Percentiles rank a stretch among this genome's conserved stretches.
Conservation (phyloP, 2,888 invertebrate genomes). For the Desoria tigrina region DNA sequence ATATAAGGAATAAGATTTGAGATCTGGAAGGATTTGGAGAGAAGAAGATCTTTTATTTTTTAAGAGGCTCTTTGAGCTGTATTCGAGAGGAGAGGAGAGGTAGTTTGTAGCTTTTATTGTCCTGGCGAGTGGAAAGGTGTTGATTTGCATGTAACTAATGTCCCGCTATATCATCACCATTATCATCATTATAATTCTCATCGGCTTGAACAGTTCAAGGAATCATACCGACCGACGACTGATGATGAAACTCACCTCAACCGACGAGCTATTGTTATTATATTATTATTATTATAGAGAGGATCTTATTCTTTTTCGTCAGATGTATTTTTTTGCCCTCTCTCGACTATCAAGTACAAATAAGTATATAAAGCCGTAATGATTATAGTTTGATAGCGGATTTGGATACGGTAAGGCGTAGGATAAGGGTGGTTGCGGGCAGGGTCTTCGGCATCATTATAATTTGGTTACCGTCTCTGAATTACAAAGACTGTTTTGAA, state of each 20-base stretch:
- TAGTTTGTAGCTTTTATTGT: conserved; percentile 7
- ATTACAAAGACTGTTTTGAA: too few relatives aligned
- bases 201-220: neutral
- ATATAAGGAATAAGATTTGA: too few relatives aligned
- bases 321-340: neutral
- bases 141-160: conserved; percentile 23
- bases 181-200: conserved; percentile 4
- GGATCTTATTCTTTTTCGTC: neutral
- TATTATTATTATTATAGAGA: too few relatives aligned
- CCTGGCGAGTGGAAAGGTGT: conserved; percentile 15
- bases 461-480: too few relatives aligned
- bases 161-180: conserved; percentile 16
- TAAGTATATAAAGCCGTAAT: neutral
- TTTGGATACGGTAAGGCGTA: too few relatives aligned
- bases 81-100: neutral
- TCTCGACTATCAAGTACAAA: neutral
- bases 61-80: neutral
- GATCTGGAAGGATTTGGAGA: neutral
- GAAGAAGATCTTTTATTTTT: neutral
- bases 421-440: too few relatives aligned
- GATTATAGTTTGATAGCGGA: too few relatives aligned
- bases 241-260: too few relatives aligned
- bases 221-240: conserved; percentile 5
- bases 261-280: too few relatives aligned
- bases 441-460: too few relatives aligned